Conservation (phyloP, 1,140 invertebrate species). For the Brachionus rotundiformis region DNA sequence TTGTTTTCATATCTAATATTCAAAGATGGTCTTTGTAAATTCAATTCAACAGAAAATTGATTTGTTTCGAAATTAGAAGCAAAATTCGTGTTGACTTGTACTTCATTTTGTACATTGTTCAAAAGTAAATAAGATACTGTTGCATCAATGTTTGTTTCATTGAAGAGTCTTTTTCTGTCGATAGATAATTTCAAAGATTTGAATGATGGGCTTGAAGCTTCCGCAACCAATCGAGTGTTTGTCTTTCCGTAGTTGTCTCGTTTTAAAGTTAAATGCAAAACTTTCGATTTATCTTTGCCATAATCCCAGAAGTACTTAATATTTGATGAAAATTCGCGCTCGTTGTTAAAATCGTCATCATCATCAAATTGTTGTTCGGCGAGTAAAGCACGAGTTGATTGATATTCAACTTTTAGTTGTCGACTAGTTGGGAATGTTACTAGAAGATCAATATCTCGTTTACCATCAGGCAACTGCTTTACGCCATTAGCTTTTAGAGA, state of each 20-base stretch:
- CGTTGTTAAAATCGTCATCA: slow-evolving; percentile 23
- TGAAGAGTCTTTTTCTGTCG: slow-evolving; percentile 25
- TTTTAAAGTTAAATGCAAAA: not conserved
- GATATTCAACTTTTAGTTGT: slow-evolving; percentile 40
- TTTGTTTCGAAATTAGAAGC: slow-evolving; percentile 10
- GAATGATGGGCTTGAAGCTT: not conserved
- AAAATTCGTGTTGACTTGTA: not conserved
- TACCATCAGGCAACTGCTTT: slow-evolving; percentile 1
- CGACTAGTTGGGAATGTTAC: not conserved
- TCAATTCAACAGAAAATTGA: slow-evolving; percentile 24
- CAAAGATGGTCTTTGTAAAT: slow-evolving; percentile 7
- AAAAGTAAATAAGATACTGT: not conserved
- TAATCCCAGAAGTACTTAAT: slow-evolving; percentile 7
- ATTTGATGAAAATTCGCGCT: slow-evolving; percentile 25
- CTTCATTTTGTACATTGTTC: slow-evolving; percentile 43
- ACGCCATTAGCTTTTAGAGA: not conserved
- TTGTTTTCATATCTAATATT: slow-evolving; percentile 40
- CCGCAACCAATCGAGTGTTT: not conserved
- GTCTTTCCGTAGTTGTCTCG: slow-evolving; percentile 35
- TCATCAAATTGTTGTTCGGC: slow-evolving; percentile 23
- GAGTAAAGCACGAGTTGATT: not conserved
- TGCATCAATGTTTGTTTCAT: not conserved
- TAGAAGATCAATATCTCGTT: slow-evolving; percentile 17
- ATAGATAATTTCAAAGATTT: slow-evolving; percentile 43
- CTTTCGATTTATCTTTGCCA: not conserved